Evolutionary conservation across 1,140 invertebrate species (phyloP), one percentile per base, ranked within the genome.

Genomic region (Aphidius gifuensis): DNA sequence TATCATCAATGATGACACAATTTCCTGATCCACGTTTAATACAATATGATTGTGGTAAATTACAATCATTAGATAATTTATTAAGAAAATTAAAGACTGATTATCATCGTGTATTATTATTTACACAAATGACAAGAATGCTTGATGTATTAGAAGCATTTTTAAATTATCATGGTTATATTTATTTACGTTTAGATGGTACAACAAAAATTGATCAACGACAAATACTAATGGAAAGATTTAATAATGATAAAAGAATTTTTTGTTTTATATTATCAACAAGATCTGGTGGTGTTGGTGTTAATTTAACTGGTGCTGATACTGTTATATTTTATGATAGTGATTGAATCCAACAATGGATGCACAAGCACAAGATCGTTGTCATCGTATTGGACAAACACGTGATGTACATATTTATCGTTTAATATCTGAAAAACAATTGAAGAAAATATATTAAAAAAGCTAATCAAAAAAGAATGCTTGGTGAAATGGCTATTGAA

Each of bases 71-170:
- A 62, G 91, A 94, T 81, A 82, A 82, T 54, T 80, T 99, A 49
- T 81, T 99, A 59, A 84, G 93, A 51, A 84, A 90, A 68, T 77
- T 99, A 7, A 97, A 96, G 77, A 77, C 79, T 5, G 93, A 85
- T n/a, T 86, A 85, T 60, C 97, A 99, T 80, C 84, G 97, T 66
- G 96, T 94, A 51, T 83, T 99, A 1, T 97, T 99, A 66, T 99
- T 99, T 80, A 99, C 98, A n/a, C 98, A 99, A 84, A 99, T 99
- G 98, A 98, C 98, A 6, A 89, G 93, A 74, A 99, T 99, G 94
- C 82, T 99, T 65, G 97, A 99, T 80, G 94, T 99, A 50, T 83
- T 99, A 9, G 97, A 99, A 83, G 89, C 92, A 9, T 99, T 99
- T 80, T 87, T 99, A 2, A 97, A 95, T 76, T 93, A 93, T 79